phyloP scores from a whole-genome alignment of 2,797 vertebrate genomes.

The Fringilla coelebs region DNA sequence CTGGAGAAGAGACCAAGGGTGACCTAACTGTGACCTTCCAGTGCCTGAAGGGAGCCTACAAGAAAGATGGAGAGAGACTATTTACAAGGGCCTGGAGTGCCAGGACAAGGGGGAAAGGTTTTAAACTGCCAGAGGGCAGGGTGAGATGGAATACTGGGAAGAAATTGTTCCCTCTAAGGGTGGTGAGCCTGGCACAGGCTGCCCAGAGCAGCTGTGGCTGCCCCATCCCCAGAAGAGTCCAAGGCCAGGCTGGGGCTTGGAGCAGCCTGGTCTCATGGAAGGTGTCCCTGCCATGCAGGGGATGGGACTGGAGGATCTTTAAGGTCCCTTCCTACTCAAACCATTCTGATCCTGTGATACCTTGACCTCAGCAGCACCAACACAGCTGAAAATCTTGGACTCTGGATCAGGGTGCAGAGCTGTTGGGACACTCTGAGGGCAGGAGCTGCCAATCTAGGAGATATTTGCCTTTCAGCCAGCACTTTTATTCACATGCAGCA shows the following conservation, averaged over 20 bases:
- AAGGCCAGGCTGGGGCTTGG: not conserved
- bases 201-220: not conserved
- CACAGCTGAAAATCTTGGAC: not conserved
- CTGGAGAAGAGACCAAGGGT: not conserved
- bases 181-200: not conserved
- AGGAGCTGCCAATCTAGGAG: not conserved
- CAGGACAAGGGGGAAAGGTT: not conserved
- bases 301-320: fast-evolving
- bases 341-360: not conserved
- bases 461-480: conserved; percentile 18
- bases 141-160: not conserved
- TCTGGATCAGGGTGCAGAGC: not conserved
- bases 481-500: not conserved
- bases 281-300: not conserved
- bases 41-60: not conserved
- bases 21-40: not conserved
- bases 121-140: not conserved
- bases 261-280: not conserved
- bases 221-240: not conserved
- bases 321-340: not conserved
- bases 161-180: not conserved
- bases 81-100: not conserved
- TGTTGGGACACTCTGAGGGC: not conserved
- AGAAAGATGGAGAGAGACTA: not conserved
- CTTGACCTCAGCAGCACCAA: not conserved